These are phyloP conservation scores for Craseonycteris thonglongyai DNA, from an alignment of 2,113 vertebrate genomes.

Conservation along the genomic window DNA sequence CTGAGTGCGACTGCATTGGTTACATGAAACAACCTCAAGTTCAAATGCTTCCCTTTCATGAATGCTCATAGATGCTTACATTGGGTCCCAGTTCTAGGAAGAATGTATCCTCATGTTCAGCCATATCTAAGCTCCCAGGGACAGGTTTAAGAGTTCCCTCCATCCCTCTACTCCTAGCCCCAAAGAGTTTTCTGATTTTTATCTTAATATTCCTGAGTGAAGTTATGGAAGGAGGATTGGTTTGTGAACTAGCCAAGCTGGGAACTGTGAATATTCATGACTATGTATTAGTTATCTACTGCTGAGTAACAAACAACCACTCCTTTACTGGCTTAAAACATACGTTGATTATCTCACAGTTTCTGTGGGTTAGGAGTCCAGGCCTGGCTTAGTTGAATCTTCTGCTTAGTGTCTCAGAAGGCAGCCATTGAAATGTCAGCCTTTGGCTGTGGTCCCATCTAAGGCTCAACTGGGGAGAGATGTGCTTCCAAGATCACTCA, in stretches of 20 bases:
- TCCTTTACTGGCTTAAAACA: background rate
- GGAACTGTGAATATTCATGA: background rate
- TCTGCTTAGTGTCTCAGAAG: background rate
- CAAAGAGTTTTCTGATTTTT: background rate
- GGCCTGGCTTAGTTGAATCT: background rate
- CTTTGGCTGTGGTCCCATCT: background rate
- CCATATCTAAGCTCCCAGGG: background rate
- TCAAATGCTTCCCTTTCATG: constrained; percentile 22
- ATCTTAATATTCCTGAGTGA: background rate
- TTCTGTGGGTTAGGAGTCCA: background rate
- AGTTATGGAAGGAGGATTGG: background rate
- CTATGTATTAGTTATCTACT: background rate
- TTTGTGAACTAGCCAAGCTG: background rate
- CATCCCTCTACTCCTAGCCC: background rate
- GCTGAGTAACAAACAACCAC: background rate
- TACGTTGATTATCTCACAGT: background rate
- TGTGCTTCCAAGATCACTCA: background rate
- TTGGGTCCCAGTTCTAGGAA: background rate
- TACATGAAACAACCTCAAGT: constrained; percentile 31
- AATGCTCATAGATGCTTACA: constrained; percentile 42
- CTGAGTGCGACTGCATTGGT: background rate
- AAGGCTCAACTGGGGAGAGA: background rate
- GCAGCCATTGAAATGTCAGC: too few relatives aligned
- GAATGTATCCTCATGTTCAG: background rate
- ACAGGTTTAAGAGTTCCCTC: background rate